Evolutionary conservation across 1,140 invertebrate genomes (phyloP).

Genomic region (Oncopeltus fasciatus): DNA sequence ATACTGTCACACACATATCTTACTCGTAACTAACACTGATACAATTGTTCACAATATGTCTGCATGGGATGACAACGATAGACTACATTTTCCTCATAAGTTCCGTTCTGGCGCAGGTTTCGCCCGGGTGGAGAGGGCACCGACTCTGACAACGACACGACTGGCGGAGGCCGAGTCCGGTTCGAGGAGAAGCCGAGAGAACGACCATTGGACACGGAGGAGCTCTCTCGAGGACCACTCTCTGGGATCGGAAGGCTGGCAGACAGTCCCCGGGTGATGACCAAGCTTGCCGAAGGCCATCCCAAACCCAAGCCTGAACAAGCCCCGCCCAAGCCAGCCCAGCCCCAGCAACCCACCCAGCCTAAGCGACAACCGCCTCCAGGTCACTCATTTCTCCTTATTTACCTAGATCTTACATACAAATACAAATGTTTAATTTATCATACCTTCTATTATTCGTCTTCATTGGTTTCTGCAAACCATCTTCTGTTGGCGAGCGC

Average conservation of each 20-base stretch:
- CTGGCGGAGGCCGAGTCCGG: conserved; percentile 36
- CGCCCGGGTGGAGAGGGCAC: conserved; percentile 34
- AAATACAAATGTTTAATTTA: too few species aligned
- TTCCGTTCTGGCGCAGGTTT: background rate
- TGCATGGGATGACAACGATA: too few species aligned
- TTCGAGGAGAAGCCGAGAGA: conserved; percentile 52
- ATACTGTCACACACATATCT: too few species aligned
- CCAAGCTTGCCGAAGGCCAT: conserved; percentile 58
- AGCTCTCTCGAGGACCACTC: conserved; percentile 66
- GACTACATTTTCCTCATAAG: too few species aligned
- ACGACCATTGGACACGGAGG: conserved; percentile 74
- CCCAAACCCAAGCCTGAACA: conserved; percentile 45
- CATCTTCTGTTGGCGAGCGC: too few species aligned
- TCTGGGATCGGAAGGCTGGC: conserved; percentile 76
- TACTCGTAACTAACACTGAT: too few species aligned
- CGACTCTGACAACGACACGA: conserved; percentile 52
- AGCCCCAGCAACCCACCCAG: conserved; percentile 22
- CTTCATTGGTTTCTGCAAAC: too few species aligned
- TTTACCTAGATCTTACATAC: too few species aligned
- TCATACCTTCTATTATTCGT: too few species aligned
- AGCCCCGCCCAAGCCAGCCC: conserved; percentile 34
- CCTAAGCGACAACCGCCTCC: background rate
- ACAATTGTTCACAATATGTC: too few species aligned
- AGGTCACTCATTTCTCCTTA: too few species aligned
- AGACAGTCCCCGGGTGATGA: conserved; percentile 80